Conservation (phyloP, 2,113 vertebrate species). For the Polypterus senegalus region DNA sequence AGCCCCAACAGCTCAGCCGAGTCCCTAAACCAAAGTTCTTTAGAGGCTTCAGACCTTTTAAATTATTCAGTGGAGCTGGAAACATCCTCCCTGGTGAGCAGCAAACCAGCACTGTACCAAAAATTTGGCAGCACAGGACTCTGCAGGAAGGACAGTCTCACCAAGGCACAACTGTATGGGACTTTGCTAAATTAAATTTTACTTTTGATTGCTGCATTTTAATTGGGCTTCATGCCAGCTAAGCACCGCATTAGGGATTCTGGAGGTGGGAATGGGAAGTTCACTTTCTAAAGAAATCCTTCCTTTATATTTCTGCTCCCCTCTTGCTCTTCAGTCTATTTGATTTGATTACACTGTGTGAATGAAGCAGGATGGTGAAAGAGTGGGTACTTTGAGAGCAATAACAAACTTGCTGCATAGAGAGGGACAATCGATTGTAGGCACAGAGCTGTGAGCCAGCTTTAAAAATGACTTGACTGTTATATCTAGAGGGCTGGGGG, state of each 20-base stretch:
- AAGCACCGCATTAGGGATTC: too few species aligned
- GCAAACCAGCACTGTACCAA: conserved; percentile 70
- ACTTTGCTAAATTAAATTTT: conserved; percentile 78
- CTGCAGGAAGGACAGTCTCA: conserved; percentile 91
- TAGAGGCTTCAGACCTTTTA: conserved; percentile 67
- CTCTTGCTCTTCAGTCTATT: too few species aligned
- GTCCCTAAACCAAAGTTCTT: conserved; percentile 69
- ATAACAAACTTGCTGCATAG: conserved; percentile 7
- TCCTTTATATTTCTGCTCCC: too few species aligned
- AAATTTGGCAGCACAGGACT: conserved; percentile 76
- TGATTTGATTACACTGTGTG: too few species aligned
- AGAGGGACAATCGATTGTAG: not conserved
- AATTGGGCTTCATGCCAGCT: too few species aligned
- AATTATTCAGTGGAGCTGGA: conserved; percentile 72
- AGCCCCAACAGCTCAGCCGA: conserved; percentile 71
- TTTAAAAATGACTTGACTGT: conserved; percentile 22
- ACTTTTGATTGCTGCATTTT: too few species aligned
- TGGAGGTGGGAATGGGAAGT: too few species aligned
- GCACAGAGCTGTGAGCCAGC: conserved; percentile 10
- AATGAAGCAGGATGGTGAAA: too few species aligned
- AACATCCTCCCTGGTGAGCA: conserved; percentile 52
- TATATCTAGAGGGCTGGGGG: not conserved
- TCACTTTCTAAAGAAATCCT: too few species aligned
- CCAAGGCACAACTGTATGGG: conserved; percentile 92
- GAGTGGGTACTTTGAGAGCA: conserved; percentile 5